Base-by-base conservation (phyloP, 1,140 invertebrate species). In the Leptinotarsa defecta region DNA sequence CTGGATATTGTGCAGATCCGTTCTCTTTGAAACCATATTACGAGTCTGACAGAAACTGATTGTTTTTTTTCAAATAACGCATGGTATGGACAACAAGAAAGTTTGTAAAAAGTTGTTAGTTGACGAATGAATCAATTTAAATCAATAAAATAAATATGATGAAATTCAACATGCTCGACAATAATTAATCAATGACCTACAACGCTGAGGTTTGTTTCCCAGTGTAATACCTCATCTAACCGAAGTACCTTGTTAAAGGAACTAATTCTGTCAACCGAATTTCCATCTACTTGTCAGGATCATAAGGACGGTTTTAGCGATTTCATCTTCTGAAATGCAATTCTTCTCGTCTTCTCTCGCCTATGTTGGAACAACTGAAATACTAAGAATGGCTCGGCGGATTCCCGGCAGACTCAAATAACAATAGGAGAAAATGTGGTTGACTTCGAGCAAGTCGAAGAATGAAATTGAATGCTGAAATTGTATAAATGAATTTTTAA, bases 401-500 rank as follows among this genome's bases (percentile, higher is more conserved):
- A 65, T 20, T 65, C 63, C 61, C 61, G 27, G 48, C 71, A n/a
- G 71, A 48, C 43, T 48, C 27, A 73, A 73, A 73, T 49, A 73
- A 73, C 62, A 73, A 73, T 73, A 49, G 61, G 48, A 65, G 71
- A 72, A 69, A 72, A 73, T 73, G 71, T 73, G 24, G 63, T 24
- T 24, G 71, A 65, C 62, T 73, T 52, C 61, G 34, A 73, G 34
- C 57, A 17, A 71, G 49, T 57, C 69, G 69, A 57, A 71, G 52
- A 43, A 65, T 65, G 69, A 71, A 73, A 73, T 73, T 73, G 71
- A 73, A 73, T 62, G 62, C n/a, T 48, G 62, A 61, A 73, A 73
- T 73, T 65, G 71, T 73, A 65, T 73, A 73, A 65, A 64, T 73
- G 71, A 73, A 73, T 73, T 73, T 73, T 73, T 73, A 73, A 73